A percentile compares a stretch with the other conserved stretches of the same genome.
phyloP scores from a whole-genome alignment of 2,888 invertebrate species.

The Trachelus iudaicus region DNA sequence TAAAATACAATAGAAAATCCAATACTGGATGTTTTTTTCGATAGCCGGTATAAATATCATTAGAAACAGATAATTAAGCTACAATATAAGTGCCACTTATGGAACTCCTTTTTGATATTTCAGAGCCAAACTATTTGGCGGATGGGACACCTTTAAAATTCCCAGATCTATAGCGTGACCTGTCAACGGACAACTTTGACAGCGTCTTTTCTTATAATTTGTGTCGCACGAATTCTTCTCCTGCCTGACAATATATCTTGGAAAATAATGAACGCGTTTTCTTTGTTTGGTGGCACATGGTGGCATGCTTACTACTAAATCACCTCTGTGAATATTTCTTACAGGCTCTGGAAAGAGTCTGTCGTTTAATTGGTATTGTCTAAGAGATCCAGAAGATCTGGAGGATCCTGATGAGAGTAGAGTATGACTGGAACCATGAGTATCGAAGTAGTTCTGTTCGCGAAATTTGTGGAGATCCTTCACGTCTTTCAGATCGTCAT shows the following conservation, averaged over 20 bases:
- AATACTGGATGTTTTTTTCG: background rate
- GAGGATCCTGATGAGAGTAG: constrained; percentile 40
- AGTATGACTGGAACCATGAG: constrained; percentile 67
- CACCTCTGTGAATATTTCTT: constrained; percentile 41
- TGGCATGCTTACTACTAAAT: constrained; percentile 49
- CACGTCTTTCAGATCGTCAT: constrained; percentile 15
- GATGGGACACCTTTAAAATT: constrained; percentile 39
- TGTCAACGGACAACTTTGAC: constrained; percentile 45
- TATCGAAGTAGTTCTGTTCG: constrained; percentile 72
- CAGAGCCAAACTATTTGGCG: constrained; percentile 47
- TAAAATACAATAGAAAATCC: background rate
- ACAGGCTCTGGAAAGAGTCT: constrained; percentile 70
- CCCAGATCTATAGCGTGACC: constrained; percentile 55
- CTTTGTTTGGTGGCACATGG: constrained; percentile 42
- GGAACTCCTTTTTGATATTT: constrained; percentile 44
- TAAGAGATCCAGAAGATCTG: constrained; percentile 63
- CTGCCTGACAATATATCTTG: constrained; percentile 47
- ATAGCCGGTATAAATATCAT: background rate
- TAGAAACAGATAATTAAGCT: background rate
- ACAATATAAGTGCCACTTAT: constrained; percentile 9
- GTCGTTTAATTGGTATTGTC: constrained; percentile 71
- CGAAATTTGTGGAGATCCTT: constrained; percentile 66
- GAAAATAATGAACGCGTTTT: constrained; percentile 55
- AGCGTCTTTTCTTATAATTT: constrained; percentile 36
- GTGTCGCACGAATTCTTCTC: constrained; percentile 28